Evolutionary conservation across 2,888 invertebrate species (phyloP).

Genomic region (Eupithecia subumbrata): DNA sequence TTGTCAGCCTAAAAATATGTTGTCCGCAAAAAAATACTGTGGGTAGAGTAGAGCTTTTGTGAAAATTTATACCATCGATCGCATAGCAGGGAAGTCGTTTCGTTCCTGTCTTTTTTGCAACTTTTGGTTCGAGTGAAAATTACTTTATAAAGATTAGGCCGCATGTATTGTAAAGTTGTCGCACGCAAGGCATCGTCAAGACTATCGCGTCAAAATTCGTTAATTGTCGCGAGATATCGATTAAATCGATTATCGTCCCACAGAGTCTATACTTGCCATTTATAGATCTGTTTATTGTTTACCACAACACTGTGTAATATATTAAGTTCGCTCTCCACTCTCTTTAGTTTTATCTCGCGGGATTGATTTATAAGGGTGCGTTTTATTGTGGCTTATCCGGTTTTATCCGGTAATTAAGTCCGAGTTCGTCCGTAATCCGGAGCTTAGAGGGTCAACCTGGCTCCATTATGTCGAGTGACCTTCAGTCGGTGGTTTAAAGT

Average conservation of each 20-base stretch:
- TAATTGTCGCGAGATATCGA: background rate
- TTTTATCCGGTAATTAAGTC: slow-evolving; percentile 72
- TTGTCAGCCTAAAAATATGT: background rate
- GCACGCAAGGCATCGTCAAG: background rate
- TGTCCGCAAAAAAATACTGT: background rate
- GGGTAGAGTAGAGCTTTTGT: background rate
- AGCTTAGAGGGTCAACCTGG: slow-evolving; percentile 53
- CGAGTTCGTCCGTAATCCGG: slow-evolving; percentile 61
- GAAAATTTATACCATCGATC: background rate
- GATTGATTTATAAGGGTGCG: slow-evolving; percentile 71
- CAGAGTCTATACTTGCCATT: background rate
- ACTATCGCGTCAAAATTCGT: background rate
- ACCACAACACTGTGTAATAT: slow-evolving; percentile 35
- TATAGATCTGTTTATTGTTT: slow-evolving; percentile 24
- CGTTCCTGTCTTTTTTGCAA: no score
- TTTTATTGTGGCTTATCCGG: slow-evolving; percentile 66
- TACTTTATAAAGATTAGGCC: no score
- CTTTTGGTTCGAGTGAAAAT: no score
- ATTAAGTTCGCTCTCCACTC: slow-evolving; percentile 42
- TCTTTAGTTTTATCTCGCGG: slow-evolving; percentile 57
- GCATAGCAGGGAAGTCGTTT: background rate
- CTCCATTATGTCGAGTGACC: slow-evolving; percentile 46
- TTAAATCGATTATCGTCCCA: background rate
- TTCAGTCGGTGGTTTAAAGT: slow-evolving; percentile 36
- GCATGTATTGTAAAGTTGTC: no score